Evolutionary conservation across 2,113 vertebrate genomes (phyloP).

Genomic region (Chelonoidis abingdonii): DNA sequence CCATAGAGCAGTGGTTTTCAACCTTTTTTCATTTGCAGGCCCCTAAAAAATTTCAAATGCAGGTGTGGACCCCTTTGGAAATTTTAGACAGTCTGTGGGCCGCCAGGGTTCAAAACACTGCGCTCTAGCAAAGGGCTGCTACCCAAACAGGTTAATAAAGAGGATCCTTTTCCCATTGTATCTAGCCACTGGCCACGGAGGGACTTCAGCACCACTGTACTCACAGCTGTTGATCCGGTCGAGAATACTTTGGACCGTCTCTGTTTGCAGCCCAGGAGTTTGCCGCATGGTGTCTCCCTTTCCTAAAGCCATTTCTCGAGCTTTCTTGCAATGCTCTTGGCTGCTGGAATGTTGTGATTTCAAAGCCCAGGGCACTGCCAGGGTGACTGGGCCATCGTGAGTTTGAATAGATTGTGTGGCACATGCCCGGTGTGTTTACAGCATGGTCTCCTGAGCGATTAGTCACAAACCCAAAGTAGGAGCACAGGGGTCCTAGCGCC

Average conservation of each 20-base stretch:
- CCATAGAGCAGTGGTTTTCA: no score
- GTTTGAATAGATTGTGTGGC: background rate
- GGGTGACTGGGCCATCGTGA: background rate
- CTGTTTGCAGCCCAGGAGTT: background rate
- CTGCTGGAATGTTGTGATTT: background rate
- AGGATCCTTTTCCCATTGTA: background rate
- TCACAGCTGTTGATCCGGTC: background rate
- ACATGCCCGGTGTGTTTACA: background rate
- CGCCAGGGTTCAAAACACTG: no score
- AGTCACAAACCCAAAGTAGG: fast-evolving
- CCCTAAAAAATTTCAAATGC: no score
- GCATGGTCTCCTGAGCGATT: background rate
- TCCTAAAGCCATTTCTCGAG: background rate
- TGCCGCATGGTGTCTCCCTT: background rate
- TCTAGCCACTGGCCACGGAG: background rate
- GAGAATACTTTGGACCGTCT: background rate
- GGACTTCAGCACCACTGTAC: background rate
- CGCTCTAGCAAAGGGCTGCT: background rate
- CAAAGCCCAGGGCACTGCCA: background rate
- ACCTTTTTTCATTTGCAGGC: no score
- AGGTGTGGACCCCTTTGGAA: no score
- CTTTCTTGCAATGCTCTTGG: background rate
- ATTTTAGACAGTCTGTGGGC: no score
- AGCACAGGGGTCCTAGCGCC: background rate
- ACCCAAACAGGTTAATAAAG: background rate